Percentiles rank a stretch among this genome's conserved stretches.
These are phyloP conservation scores for Taxidea taxus DNA, from an alignment of 2,113 vertebrate species.

Conservation along the genomic window DNA sequence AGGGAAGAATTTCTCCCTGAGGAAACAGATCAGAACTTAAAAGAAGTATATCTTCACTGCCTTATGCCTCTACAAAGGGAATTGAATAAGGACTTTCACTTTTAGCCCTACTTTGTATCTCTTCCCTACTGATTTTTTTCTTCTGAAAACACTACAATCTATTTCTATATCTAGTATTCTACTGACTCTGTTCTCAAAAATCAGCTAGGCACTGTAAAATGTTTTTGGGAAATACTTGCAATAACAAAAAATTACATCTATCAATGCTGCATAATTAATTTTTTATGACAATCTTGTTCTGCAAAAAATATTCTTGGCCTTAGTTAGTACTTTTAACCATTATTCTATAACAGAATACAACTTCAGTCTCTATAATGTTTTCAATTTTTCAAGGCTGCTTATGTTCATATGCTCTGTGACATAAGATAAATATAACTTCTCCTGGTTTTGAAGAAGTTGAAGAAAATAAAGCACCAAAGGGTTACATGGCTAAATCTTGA, in stretches of 20 bases:
- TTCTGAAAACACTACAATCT: background rate
- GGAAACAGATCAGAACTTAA: background rate
- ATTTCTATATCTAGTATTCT: background rate
- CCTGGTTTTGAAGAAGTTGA: background rate
- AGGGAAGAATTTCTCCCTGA: background rate
- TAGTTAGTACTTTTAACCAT: background rate
- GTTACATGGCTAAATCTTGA: background rate
- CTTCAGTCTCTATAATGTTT: background rate
- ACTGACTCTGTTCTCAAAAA: background rate
- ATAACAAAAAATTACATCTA: background rate
- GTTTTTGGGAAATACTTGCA: background rate
- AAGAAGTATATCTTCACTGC: background rate
- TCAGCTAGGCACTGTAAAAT: background rate
- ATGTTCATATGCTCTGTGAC: background rate
- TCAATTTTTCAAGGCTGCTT: background rate
- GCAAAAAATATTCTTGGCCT: background rate
- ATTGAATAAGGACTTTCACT: background rate
- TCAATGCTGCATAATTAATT: background rate
- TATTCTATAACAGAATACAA: background rate
- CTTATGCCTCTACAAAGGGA: background rate
- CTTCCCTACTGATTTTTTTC: background rate
- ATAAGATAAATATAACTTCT: constrained; percentile 20
- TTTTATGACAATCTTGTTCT: background rate
- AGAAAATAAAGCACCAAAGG: background rate
- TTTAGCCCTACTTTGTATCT: background rate